A percentile compares a stretch with the other conserved stretches of the same genome.
Conservation (phyloP, 2,797 vertebrate species). For the Rhinella marina region DNA sequence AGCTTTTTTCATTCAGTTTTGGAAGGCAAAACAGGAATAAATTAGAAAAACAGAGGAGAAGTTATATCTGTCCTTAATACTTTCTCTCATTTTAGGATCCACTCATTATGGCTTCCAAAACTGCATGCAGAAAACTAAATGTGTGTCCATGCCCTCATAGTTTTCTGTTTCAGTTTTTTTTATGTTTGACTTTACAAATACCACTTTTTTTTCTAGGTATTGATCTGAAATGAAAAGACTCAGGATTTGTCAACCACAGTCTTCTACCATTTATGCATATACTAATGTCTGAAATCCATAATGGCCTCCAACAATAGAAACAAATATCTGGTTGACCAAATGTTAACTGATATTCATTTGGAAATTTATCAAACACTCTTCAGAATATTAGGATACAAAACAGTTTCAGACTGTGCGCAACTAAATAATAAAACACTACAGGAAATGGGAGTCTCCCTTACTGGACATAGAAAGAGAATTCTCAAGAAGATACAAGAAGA, state of each 20-base stretch:
- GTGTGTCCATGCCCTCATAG: too few relatives aligned
- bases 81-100: background rate
- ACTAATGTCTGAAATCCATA: constrained; percentile 68
- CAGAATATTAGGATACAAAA: constrained; percentile 76
- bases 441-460: constrained; percentile 83
- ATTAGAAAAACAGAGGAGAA: too few relatives aligned
- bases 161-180: background rate
- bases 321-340: constrained; percentile 76
- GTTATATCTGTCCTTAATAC: too few relatives aligned
- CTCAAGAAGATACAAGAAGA: constrained; percentile 82
- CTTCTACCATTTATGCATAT: constrained; percentile 12
- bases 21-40: too few relatives aligned
- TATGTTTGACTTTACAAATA: background rate
- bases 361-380: constrained; percentile 82
- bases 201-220: background rate
- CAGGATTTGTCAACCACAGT: background rate
- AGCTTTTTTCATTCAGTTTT: too few relatives aligned
- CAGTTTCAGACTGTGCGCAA: constrained; percentile 77
- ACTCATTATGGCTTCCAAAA: too few relatives aligned
- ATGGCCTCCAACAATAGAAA: constrained; percentile 76
- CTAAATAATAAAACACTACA: constrained; percentile 82
- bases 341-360: constrained; percentile 85
- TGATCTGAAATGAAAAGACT: background rate
- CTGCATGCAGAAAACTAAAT: too few relatives aligned
- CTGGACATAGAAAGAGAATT: constrained; percentile 90